A percentile compares a stretch with the other conserved stretches of the same genome.
phyloP scores from a whole-genome alignment of 2,888 invertebrate species.

The Leucoptera coffeella region DNA sequence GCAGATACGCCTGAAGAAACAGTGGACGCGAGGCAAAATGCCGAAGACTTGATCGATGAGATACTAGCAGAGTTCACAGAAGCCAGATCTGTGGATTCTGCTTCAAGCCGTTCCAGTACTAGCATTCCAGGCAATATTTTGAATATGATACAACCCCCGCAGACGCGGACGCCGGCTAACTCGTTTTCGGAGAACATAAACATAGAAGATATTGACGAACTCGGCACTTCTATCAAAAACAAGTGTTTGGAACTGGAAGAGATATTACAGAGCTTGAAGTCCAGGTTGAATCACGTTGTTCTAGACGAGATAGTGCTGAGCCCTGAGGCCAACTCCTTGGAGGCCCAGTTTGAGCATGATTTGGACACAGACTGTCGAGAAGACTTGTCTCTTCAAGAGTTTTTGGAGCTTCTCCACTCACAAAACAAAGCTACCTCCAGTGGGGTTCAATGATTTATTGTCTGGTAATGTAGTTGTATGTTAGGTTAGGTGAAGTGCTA shows the following conservation, averaged over 20 bases:
- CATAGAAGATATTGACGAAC: conserved; percentile 44
- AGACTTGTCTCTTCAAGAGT: conserved; percentile 44
- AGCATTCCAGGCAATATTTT: conserved; percentile 30
- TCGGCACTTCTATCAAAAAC: conserved; percentile 42
- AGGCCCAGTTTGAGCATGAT: conserved; percentile 43
- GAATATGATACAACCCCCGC: conserved; percentile 36
- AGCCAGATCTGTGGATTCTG: conserved; percentile 23
- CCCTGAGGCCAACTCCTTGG: conserved; percentile 41
- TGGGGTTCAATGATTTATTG: conserved; percentile 32
- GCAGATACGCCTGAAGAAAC: conserved; percentile 36
- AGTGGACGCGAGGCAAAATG: conserved; percentile 37
- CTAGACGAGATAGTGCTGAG: conserved; percentile 43
- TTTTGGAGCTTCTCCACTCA: conserved; percentile 39
- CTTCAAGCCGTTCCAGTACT: conserved; percentile 19
- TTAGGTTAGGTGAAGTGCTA: neutral
- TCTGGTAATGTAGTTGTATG: conserved; percentile 31
- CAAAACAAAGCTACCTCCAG: conserved; percentile 33
- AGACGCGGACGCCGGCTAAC: conserved; percentile 39
- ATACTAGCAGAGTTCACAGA: conserved; percentile 43
- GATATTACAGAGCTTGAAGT: conserved; percentile 43
- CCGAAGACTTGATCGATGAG: conserved; percentile 43
- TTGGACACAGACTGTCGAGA: conserved; percentile 47
- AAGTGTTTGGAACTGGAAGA: conserved; percentile 46
- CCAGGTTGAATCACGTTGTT: conserved; percentile 43
- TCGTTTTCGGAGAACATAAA: conserved; percentile 36